Evolutionary conservation across 2,888 invertebrate species (phyloP).

Genomic region (Lottia scabra): DNA sequence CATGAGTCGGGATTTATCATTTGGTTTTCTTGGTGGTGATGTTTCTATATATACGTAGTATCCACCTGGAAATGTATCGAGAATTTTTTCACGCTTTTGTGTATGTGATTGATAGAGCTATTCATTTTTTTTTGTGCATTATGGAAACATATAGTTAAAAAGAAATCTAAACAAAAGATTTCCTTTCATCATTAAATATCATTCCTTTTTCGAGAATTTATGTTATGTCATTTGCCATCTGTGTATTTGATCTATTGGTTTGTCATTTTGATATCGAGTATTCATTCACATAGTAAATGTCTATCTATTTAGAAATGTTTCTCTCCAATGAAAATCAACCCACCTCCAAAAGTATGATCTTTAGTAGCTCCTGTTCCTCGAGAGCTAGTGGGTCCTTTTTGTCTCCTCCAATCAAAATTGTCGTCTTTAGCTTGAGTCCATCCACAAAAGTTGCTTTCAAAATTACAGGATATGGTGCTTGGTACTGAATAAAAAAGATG

Average conservation of each 20-base stretch:
- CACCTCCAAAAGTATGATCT: slow-evolving; percentile 63
- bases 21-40: slow-evolving; percentile 71
- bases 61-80: slow-evolving; percentile 47
- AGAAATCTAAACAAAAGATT: too few species aligned
- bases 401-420: slow-evolving; percentile 56
- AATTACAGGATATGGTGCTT: slow-evolving; percentile 49
- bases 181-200: too few species aligned
- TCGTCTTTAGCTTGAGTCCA: slow-evolving; percentile 55
- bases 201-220: too few species aligned
- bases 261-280: too few species aligned
- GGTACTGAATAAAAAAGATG: slow-evolving; percentile 25
- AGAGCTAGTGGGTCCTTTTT: slow-evolving; percentile 41
- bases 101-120: too few species aligned
- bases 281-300: too few species aligned
- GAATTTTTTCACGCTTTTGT: too few species aligned
- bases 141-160: too few species aligned
- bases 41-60: slow-evolving; percentile 66
- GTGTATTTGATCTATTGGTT: too few species aligned
- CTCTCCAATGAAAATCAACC: slow-evolving; percentile 14
- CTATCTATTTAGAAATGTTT: neutral
- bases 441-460: slow-evolving; percentile 51
- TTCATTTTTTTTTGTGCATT: too few species aligned
- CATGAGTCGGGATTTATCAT: slow-evolving; percentile 72
- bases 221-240: too few species aligned
- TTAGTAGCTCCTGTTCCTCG: slow-evolving; percentile 57